Evolutionary conservation across 2,113 vertebrate species (phyloP), one percentile per base, ranked within the genome.

Genomic region (Grallaria varia): DNA sequence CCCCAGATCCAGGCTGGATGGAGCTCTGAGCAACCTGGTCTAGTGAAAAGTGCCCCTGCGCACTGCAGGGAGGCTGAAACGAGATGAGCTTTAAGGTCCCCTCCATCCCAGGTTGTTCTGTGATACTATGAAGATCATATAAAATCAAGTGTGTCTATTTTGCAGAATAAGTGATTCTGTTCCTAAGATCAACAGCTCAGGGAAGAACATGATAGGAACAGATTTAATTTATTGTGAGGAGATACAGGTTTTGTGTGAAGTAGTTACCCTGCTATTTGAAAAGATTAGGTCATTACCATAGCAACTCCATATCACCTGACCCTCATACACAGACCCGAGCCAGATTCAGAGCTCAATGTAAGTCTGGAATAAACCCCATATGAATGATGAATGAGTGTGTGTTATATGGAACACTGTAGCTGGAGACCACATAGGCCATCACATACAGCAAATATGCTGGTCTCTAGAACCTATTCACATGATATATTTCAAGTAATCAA

Each of bases 221-320:
- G 64, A 79, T 93, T 91, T 90, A 92, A 78, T 94, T 78, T 83
- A 44, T 63, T 95, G 68, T 76, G 72, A 84, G 80, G 49, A 91
- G 49, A 75, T 67, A 85, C 9, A 50, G 39, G 63, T 53, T 91
- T 95, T 95, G 87, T 64, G 74, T 90, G 79, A 79, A 77, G 62
- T 74, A 95, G 62, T 80, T 89, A 83, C 17, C 20, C 24, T 81
- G 35, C 20, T 87, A 69, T 87, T 95, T 92, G 84, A 91, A 93
- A 95, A 42, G 52, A 91, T 63, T 72, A 86, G 89, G 30, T 50
- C 22, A 92, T 96, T 95, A 68, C 68, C 40, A 79, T 55, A 77
- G 77, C 42, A 95, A 94, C 4, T 1, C 40, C 2, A 0, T 72
- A 42, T 45, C 42, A 92, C 44, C 49, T 75, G 79, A 93, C 63